Conservation (phyloP, 2,888 invertebrate genomes). For the Endotricha flammealis region DNA sequence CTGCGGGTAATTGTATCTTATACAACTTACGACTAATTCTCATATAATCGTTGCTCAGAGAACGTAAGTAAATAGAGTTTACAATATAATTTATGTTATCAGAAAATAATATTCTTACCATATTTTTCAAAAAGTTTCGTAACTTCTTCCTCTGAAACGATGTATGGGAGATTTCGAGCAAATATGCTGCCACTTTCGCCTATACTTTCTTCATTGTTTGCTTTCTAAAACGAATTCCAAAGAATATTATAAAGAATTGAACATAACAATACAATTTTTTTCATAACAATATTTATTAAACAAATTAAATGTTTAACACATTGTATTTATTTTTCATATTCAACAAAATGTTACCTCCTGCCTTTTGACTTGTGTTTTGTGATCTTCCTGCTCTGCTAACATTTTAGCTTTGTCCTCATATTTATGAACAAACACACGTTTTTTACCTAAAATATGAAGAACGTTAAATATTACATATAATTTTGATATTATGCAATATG, state of each 20-base stretch:
- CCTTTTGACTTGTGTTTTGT: conserved; percentile 42
- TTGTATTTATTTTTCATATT: no score
- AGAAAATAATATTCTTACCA: no score
- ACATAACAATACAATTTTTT: neutral
- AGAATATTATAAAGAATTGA: no score
- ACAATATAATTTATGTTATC: no score
- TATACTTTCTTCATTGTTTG: conserved; percentile 85
- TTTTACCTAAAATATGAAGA: conserved; percentile 46
- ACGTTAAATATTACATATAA: neutral
- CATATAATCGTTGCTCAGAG: no score
- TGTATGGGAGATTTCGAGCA: conserved; percentile 93
- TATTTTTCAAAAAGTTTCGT: conserved; percentile 89
- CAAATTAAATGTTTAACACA: no score
- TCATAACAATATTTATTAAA: no score
- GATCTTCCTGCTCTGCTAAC: conserved; percentile 53
- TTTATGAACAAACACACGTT: conserved; percentile 61
- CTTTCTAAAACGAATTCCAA: conserved; percentile 44
- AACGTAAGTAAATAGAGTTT: no score
- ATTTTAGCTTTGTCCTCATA: conserved; percentile 63
- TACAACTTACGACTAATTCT: no score
- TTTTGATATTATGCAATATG: no score
- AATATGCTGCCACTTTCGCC: conserved; percentile 95
- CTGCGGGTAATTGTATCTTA: no score
- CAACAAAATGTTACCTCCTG: conserved; percentile 44
- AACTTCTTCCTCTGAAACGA: conserved; percentile 90